These are phyloP conservation scores for Notamacropus eugenii DNA, from an alignment of 2,797 vertebrate species.

Conservation along the genomic window DNA sequence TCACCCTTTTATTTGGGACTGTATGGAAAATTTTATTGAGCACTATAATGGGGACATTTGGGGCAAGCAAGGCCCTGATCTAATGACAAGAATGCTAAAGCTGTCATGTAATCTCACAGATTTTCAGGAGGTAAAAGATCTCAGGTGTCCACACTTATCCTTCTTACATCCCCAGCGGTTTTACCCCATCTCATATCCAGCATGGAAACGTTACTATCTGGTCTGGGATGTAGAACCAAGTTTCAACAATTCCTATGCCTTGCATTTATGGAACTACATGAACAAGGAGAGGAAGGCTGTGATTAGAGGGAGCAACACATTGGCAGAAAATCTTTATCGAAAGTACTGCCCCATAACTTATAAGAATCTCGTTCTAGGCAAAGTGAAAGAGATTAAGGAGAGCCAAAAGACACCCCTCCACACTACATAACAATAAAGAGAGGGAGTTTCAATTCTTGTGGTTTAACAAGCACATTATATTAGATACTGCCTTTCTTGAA, in stretches of 20 bases:
- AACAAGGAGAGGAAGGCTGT: slow-evolving; percentile 76
- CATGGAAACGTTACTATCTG: slow-evolving; percentile 83
- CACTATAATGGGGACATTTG: slow-evolving; percentile 85
- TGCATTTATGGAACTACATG: slow-evolving; percentile 88
- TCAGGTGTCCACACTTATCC: slow-evolving; percentile 83
- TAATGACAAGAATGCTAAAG: slow-evolving; percentile 85
- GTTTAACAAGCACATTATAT: background rate
- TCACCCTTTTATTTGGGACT: slow-evolving; percentile 84
- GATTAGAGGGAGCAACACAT: slow-evolving; percentile 80
- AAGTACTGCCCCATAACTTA: slow-evolving; percentile 85
- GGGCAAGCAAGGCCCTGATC: slow-evolving; percentile 85
- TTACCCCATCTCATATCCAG: slow-evolving; percentile 83
- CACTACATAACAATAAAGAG: background rate
- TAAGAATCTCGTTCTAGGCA: slow-evolving; percentile 69
- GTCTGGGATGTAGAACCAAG: slow-evolving; percentile 81
- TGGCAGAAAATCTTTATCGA: slow-evolving; percentile 85
- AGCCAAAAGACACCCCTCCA: background rate
- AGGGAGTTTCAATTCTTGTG: background rate
- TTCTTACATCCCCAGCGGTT: slow-evolving; percentile 86
- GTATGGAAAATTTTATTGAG: slow-evolving; percentile 87
- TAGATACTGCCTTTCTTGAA: background rate
- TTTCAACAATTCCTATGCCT: slow-evolving; percentile 84
- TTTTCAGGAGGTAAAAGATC: slow-evolving; percentile 80
- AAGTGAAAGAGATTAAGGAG: background rate
- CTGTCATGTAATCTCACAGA: slow-evolving; percentile 79